These are phyloP conservation scores for Myathropa florea DNA, from an alignment of 2,888 invertebrate genomes.

Conservation along the genomic window DNA sequence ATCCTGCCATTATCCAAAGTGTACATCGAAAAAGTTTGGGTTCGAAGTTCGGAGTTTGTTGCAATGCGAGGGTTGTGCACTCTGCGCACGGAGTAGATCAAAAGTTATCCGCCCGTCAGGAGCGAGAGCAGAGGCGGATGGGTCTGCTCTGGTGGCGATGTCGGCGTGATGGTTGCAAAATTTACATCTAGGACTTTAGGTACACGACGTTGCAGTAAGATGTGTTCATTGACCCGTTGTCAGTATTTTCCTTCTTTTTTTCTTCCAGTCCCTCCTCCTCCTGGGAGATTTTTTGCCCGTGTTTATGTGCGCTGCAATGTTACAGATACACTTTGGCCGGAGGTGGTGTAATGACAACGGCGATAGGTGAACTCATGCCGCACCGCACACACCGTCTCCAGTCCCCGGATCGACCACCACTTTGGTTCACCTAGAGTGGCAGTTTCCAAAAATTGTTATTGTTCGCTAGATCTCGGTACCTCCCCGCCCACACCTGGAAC, in stretches of 20 bases:
- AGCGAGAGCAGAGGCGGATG: background rate
- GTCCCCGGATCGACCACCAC: constrained; percentile 15
- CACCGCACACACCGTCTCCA: constrained; percentile 20
- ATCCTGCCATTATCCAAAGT: constrained; percentile 54
- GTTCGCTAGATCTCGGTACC: background rate
- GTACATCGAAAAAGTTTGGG: constrained; percentile 11
- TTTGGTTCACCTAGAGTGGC: constrained; percentile 53
- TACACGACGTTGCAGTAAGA: constrained; percentile 36
- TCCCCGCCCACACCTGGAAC: background rate
- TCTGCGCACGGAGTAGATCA: constrained; percentile 25
- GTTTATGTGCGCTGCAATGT: background rate
- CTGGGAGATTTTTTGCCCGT: background rate
- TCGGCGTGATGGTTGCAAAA: constrained; percentile 31
- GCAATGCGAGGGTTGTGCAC: constrained; percentile 3
- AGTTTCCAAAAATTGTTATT: constrained; percentile 56
- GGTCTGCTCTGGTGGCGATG: constrained; percentile 8
- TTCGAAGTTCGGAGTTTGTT: constrained; percentile 34
- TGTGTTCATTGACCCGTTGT: constrained; percentile 59
- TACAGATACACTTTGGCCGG: constrained; percentile 34
- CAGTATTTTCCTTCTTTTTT: constrained; percentile 4
- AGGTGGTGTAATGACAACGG: constrained; percentile 33
- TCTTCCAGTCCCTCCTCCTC: background rate
- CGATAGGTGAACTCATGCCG: constrained; percentile 18
- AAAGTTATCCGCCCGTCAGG: constrained; percentile 5
- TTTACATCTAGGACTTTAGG: constrained; percentile 45